phyloP scores from a whole-genome alignment of 2,888 invertebrate species.

The Diaperis boleti region DNA sequence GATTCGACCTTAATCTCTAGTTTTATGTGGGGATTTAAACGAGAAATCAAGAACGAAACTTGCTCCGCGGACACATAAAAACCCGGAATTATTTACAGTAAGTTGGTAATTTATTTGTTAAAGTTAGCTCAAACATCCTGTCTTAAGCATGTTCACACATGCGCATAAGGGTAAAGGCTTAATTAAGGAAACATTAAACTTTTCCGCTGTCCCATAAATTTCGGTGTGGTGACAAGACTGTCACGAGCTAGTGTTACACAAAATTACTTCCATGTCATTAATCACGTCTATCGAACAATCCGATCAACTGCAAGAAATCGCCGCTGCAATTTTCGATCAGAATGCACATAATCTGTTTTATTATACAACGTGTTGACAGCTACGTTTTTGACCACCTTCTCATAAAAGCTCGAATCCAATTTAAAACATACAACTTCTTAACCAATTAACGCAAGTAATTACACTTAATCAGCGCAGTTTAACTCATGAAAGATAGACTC shows the following conservation, averaged over 20 bases:
- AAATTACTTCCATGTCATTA: slow-evolving; percentile 14
- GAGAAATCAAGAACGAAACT: slow-evolving; percentile 29
- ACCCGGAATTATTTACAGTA: slow-evolving; percentile 27
- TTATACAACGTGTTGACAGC: background rate
- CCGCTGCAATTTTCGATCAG: too few species aligned
- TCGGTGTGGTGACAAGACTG: slow-evolving; percentile 26
- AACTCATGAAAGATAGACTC: slow-evolving; percentile 6
- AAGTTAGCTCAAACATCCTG: slow-evolving; percentile 25
- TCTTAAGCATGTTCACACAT: slow-evolving; percentile 25
- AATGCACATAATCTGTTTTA: background rate
- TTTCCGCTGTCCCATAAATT: slow-evolving; percentile 28
- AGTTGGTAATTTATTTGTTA: slow-evolving; percentile 31
- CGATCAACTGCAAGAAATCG: slow-evolving; percentile 5
- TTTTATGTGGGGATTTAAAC: slow-evolving; percentile 27
- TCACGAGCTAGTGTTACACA: slow-evolving; percentile 22
- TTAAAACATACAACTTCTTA: slow-evolving; percentile 1
- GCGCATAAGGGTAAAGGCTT: slow-evolving; percentile 26
- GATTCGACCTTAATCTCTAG: slow-evolving; percentile 18
- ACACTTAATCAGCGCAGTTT: slow-evolving; percentile 12
- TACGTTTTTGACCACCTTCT: background rate
- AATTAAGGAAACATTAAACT: slow-evolving; percentile 35
- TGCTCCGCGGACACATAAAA: slow-evolving; percentile 6
- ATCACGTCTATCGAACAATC: slow-evolving; percentile 9
- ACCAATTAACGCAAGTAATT: slow-evolving; percentile 15
- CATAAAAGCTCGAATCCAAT: slow-evolving; percentile 5